A percentile compares a stretch with the other conserved stretches of the same genome.
Evolutionary conservation across 2,113 vertebrate genomes (phyloP).

Genomic region (Bubo bubo): DNA sequence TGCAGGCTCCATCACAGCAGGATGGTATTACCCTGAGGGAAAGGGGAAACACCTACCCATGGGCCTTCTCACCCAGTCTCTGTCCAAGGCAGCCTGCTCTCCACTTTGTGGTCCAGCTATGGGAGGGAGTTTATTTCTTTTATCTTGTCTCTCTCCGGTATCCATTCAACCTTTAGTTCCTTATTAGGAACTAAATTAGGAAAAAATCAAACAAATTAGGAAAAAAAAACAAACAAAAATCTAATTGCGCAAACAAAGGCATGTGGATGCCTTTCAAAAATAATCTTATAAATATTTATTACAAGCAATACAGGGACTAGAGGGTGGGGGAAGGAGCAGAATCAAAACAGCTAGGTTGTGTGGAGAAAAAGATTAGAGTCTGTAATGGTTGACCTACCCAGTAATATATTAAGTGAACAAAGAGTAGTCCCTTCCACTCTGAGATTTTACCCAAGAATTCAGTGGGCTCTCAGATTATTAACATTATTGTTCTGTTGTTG

Average conservation of each 20-base stretch:
- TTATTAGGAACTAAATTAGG: not conserved
- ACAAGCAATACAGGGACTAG: not conserved
- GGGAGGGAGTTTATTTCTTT: not conserved
- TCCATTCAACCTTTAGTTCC: not conserved
- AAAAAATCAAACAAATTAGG: not conserved
- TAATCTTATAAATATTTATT: slow-evolving; percentile 74
- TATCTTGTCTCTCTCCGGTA: not conserved
- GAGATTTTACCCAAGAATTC: slow-evolving; percentile 45
- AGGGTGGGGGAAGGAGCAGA: not conserved
- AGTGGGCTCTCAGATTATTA: slow-evolving; percentile 59
- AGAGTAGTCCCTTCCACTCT: slow-evolving; percentile 11
- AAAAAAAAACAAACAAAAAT: not conserved
- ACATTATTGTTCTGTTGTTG: slow-evolving; percentile 41
- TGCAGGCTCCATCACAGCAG: not conserved
- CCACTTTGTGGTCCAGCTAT: not conserved
- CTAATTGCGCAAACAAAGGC: slow-evolving; percentile 57
- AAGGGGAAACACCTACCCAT: not conserved
- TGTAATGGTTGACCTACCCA: slow-evolving; percentile 52
- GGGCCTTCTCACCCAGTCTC: not conserved
- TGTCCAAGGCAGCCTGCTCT: not conserved
- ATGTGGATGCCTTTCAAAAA: slow-evolving; percentile 62
- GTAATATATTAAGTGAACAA: slow-evolving; percentile 67
- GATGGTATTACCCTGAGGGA: not conserved
- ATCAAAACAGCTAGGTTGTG: slow-evolving; percentile 54
- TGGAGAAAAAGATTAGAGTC: slow-evolving; percentile 36